Evolutionary conservation across 2,797 vertebrate species (phyloP), one percentile per base, ranked within the genome.

Genomic region (Valencia hispanica): DNA sequence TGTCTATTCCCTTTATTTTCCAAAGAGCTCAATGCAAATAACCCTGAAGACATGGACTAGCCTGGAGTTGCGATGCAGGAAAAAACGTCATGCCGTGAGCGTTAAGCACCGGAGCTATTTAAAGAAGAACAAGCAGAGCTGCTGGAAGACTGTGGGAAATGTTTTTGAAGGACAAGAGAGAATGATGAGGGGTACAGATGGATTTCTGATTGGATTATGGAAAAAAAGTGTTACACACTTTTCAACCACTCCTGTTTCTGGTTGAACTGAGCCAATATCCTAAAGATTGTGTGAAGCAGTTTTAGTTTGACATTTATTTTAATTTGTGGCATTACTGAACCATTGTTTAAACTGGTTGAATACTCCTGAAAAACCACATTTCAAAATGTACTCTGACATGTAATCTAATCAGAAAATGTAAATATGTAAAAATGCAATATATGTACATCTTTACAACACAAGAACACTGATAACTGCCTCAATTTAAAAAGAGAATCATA

Each of bases 21-120:
- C 25, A 18, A 68, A 66, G 25, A 68, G 65, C 65, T 68, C 41
- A 18, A 68, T 27, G 25, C 65, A 68, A 68, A 68, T 68, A 43
- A 66, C 20, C 63, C 20, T 66, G 22, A 25, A 68, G 45, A 68
- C 11, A 8, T 4, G 65, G 15, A 43, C 8, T 14, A 27, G 39
- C 25, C 14, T 43, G 39, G 14, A 68, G 36, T 12, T 17, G 65
- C 25, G n/a, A 39, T 45, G 65, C 39, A 43, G 65, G n/a, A n/a
- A n/a, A 43, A 27, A 15, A 18, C 3, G 10, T 11, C 65, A 5
- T 43, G 39, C 65, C 12, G 39, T 18, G 65, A 68, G 65, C 17
- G 41, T 43, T 45, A 68, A 45, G 25, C 11, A 45, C 65, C 41
- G 12, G 65, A 68, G 65, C 39, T 68, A 68, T 68, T 68, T 45